Conservation (phyloP, 2,888 invertebrate species). For the Patella caerulea region DNA sequence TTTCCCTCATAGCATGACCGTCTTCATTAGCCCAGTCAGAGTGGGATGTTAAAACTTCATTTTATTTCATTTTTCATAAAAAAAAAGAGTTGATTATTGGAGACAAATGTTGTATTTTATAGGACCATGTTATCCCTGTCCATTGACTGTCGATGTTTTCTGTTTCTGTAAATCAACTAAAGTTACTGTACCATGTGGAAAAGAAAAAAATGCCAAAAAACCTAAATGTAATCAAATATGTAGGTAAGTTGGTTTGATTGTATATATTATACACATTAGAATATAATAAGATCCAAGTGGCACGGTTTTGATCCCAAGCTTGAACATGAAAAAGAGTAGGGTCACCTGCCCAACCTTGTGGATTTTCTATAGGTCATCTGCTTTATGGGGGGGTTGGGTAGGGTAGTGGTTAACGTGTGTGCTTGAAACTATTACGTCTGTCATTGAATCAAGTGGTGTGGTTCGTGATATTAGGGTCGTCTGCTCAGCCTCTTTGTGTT, state of each 20-base stretch:
- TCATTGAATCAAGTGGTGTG: no score
- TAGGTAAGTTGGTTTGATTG: constrained; percentile 73
- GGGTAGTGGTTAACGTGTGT: not conserved
- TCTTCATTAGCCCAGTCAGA: no score
- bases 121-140: constrained; percentile 88
- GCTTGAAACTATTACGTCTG: no score
- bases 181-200: constrained; percentile 88
- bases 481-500: no score
- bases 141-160: constrained; percentile 78
- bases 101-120: constrained; percentile 11
- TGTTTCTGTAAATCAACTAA: constrained; percentile 88
- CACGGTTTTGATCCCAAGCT: no score
- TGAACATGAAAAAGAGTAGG: no score
- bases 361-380: no score
- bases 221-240: constrained; percentile 85
- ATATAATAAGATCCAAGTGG: no score
- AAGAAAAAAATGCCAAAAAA: constrained; percentile 82
- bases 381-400: not conserved
- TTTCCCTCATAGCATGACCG: no score
- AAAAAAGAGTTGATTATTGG: not conserved
- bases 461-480: no score
- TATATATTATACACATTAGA: not conserved
- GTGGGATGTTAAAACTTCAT: not conserved
- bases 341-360: no score
- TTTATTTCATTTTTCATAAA: not conserved